Conservation (phyloP, 2,113 vertebrate genomes). For the Hippopotamus amphibius region DNA sequence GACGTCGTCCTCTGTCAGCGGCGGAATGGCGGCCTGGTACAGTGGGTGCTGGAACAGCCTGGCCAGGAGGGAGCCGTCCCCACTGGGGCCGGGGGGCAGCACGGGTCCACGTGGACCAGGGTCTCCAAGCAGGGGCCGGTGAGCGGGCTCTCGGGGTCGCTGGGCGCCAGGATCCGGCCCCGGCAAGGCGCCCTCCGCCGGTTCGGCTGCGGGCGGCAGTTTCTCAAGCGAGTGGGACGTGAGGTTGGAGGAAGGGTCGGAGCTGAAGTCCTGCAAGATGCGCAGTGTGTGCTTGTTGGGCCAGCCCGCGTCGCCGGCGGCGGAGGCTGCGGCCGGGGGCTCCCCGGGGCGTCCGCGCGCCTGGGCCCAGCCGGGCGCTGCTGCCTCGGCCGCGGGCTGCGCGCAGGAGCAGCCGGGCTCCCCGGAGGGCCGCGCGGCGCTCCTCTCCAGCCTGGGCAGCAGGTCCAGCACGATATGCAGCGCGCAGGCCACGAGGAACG, state of each 20-base stretch:
- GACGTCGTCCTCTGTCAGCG: constrained; percentile 92
- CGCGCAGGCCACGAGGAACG: constrained; percentile 95
- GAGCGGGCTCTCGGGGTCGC: not conserved
- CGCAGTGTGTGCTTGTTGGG: constrained; percentile 96
- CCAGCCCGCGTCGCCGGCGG: constrained; percentile 90
- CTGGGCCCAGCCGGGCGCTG: constrained; percentile 64
- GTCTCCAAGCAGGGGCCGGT: constrained; percentile 76
- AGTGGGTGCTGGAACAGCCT: constrained; percentile 93
- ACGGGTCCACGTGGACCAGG: constrained; percentile 70
- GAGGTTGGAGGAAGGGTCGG: constrained; percentile 94
- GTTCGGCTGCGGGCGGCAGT: constrained; percentile 78
- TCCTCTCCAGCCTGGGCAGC: constrained; percentile 93
- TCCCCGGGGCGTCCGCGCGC: constrained; percentile 86
- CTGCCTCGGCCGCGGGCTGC: constrained; percentile 79
- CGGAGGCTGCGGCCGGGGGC: constrained; percentile 80
- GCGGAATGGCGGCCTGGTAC: constrained; percentile 88
- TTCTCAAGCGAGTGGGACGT: constrained; percentile 93
- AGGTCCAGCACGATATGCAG: constrained; percentile 97
- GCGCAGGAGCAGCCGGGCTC: constrained; percentile 90
- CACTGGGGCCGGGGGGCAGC: constrained; percentile 74
- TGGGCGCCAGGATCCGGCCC: constrained; percentile 75
- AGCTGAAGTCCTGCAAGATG: constrained; percentile 96
- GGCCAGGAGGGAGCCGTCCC: constrained; percentile 86
- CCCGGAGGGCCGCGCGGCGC: constrained; percentile 83
- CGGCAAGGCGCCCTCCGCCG: constrained; percentile 67